phyloP scores from a whole-genome alignment of 1,140 invertebrate species.

The Proctacanthus coquilletti region DNA sequence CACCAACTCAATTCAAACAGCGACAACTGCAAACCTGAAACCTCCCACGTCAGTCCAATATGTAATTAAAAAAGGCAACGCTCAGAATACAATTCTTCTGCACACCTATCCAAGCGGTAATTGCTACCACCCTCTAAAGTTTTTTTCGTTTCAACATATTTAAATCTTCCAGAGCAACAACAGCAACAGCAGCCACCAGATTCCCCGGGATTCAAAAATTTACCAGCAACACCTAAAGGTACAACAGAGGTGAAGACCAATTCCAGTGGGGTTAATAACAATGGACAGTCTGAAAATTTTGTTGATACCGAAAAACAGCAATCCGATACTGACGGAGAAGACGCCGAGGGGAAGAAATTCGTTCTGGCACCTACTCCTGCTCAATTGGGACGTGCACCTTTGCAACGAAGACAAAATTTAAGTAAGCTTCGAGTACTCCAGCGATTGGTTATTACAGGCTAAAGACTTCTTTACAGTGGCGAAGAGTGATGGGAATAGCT shows the following conservation, averaged over 20 bases:
- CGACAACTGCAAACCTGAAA: slow-evolving; percentile 7
- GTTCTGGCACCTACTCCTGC: slow-evolving; percentile 84
- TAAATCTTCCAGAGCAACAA: not conserved
- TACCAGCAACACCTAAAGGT: slow-evolving; percentile 7
- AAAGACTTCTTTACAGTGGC: not conserved
- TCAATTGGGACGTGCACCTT: slow-evolving; percentile 71
- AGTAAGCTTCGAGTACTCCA: not conserved
- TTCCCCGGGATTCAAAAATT: slow-evolving; percentile 1
- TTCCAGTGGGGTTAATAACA: not conserved
- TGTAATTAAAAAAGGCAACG: slow-evolving; percentile 22
- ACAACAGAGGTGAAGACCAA: too few species aligned
- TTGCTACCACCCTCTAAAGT: too few species aligned
- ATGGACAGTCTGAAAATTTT: not conserved
- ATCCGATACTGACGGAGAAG: slow-evolving; percentile 31
- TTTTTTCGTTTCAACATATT: too few species aligned
- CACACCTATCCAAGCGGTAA: slow-evolving; percentile 14
- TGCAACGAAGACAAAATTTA: slow-evolving; percentile 58
- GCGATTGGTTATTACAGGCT: not conserved
- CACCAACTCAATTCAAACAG: slow-evolving; percentile 6
- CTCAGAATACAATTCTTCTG: slow-evolving; percentile 17
- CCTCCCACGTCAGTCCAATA: slow-evolving; percentile 11
- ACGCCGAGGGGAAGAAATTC: slow-evolving; percentile 41
- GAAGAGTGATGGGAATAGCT: not conserved
- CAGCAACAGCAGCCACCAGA: slow-evolving; percentile 4
- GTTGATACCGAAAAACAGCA: not conserved